Conservation (phyloP, 2,888 invertebrate genomes). For the Microctonus brassicae region DNA sequence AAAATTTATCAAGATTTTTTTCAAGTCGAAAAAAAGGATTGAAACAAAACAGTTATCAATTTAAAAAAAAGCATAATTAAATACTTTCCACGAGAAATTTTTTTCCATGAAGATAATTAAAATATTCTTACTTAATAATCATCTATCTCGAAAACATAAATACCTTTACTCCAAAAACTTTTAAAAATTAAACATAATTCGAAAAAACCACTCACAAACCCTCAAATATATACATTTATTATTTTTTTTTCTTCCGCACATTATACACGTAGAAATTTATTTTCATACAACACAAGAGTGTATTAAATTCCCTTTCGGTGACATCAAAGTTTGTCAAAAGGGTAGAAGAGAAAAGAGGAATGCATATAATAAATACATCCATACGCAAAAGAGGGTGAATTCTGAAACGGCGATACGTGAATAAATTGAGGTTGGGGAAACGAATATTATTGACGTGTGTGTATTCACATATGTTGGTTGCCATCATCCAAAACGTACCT, state of each 20-base stretch:
- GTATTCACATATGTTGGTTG: neutral
- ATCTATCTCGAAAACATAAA: too few species aligned
- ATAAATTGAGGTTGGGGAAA: too few species aligned
- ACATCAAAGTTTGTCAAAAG: slow-evolving; percentile 13
- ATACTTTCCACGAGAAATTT: neutral
- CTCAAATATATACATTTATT: neutral
- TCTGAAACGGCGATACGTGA: neutral
- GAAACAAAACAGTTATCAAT: too few species aligned
- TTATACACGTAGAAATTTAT: neutral
- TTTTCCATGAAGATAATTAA: too few species aligned
- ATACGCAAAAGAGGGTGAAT: neutral
- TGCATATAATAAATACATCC: neutral
- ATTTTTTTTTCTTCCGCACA: neutral
- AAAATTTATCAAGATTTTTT: too few species aligned
- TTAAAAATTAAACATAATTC: too few species aligned
- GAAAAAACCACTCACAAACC: neutral
- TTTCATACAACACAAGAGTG: too few species aligned
- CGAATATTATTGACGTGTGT: slow-evolving; percentile 17
- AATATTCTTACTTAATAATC: too few species aligned
- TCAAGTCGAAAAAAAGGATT: too few species aligned
- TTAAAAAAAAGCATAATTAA: too few species aligned
- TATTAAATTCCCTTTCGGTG: neutral
- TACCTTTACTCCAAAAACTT: too few species aligned
- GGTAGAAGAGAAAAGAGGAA: neutral
- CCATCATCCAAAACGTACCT: too few species aligned